Conservation (phyloP, 2,797 vertebrate genomes). For the Catamblyrhynchus diadema region DNA sequence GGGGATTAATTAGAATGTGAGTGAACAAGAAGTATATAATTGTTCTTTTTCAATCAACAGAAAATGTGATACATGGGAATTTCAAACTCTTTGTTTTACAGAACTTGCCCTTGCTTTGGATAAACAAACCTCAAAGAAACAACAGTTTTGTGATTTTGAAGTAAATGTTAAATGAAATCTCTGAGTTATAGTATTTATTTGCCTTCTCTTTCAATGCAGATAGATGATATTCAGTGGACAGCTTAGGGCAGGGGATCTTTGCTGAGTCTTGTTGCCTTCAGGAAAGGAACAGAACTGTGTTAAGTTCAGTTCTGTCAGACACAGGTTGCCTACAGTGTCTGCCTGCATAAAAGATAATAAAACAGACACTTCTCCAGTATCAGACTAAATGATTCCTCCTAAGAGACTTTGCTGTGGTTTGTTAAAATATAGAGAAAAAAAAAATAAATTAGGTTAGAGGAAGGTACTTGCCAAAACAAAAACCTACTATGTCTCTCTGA, state of each 20-base stretch:
- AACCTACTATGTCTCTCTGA: background rate
- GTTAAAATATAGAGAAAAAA: conserved; percentile 47
- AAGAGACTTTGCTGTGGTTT: background rate
- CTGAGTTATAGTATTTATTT: background rate
- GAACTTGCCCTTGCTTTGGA: background rate
- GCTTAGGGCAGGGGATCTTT: background rate
- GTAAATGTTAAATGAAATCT: background rate
- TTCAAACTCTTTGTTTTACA: background rate
- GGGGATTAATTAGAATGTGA: background rate
- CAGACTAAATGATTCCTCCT: background rate
- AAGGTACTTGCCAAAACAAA: background rate
- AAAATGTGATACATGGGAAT: background rate
- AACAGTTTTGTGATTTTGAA: background rate
- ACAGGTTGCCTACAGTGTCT: background rate
- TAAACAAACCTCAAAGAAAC: background rate
- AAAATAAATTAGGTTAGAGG: background rate
- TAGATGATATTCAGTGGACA: background rate
- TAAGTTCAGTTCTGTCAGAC: background rate
- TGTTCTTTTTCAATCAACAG: background rate
- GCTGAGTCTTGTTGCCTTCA: background rate
- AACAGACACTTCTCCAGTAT: conserved; percentile 4
- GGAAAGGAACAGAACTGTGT: background rate
- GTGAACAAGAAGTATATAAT: background rate
- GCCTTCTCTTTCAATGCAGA: background rate
- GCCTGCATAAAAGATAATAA: conserved; percentile 16